A percentile compares a stretch with the other conserved stretches of the same genome.
phyloP scores from a whole-genome alignment of 2,888 invertebrate species.

The Lasius platythorax region DNA sequence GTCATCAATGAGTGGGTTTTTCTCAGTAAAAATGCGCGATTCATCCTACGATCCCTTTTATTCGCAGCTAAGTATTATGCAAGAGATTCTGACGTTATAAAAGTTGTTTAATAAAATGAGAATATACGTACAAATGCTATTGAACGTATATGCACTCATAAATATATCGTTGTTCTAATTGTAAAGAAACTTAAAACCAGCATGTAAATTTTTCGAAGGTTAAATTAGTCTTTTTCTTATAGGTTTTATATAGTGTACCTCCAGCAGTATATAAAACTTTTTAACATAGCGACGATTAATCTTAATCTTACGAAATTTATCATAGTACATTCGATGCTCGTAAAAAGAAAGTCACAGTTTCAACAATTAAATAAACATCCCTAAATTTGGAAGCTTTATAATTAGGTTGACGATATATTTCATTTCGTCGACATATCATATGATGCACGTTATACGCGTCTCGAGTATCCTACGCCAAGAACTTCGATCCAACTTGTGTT shows the following conservation, averaged over 20 bases:
- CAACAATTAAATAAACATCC: not conserved
- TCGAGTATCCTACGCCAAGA: constrained; percentile 17
- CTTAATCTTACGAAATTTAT: not conserved
- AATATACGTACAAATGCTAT: not conserved
- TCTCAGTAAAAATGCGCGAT: constrained; percentile 37
- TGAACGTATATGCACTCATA: not conserved
- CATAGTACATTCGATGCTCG: not conserved
- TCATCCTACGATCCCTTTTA: constrained; percentile 3
- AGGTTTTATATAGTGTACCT: not conserved
- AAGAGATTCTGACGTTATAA: not conserved
- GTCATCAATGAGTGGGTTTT: constrained; percentile 35
- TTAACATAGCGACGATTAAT: not conserved
- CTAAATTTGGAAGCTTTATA: constrained; percentile 16
- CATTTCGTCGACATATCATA: not conserved
- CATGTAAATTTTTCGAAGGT: not conserved
- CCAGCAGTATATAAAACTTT: not conserved
- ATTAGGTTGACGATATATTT: constrained; percentile 15
- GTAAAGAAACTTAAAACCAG: not conserved
- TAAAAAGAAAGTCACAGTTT: not conserved
- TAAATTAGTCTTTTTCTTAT: not conserved
- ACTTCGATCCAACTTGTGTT: constrained; percentile 11
- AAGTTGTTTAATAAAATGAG: constrained; percentile 14
- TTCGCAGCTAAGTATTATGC: not conserved
- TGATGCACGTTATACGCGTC: not conserved
- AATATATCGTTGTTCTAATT: not conserved